Evolutionary conservation across 2,113 vertebrate genomes (phyloP).

Genomic region (Gnathonemus echidnorhynchus): DNA sequence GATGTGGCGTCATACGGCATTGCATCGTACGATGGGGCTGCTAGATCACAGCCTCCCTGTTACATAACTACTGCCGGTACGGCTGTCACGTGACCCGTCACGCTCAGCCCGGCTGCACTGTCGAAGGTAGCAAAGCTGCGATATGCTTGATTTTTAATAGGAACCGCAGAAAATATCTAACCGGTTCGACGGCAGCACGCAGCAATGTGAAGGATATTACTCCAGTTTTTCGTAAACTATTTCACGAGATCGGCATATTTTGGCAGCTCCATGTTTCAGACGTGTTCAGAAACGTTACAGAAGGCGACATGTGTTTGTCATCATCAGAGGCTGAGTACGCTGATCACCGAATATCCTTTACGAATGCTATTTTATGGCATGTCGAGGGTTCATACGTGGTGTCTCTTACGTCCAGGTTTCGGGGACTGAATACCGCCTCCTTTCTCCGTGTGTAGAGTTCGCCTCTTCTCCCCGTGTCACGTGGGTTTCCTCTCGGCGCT

Average conservation of each 20-base stretch:
- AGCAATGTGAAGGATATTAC: neutral
- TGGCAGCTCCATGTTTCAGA: neutral
- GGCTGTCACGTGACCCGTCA: neutral
- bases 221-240: neutral
- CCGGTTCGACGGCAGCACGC: neutral
- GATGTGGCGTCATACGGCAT: constrained; percentile 4
- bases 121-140: neutral
- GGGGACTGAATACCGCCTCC: neutral
- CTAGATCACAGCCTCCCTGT: neutral
- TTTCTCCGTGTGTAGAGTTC: neutral
- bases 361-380: neutral
- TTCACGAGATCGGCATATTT: neutral
- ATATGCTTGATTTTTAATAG: neutral
- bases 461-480: neutral
- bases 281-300: neutral
- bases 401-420: neutral
- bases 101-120: neutral
- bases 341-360: neutral
- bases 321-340: neutral
- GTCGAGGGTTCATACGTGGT: neutral
- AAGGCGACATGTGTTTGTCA: neutral
- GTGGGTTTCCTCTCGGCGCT: neutral
- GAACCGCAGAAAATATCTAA: neutral
- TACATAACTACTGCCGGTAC: neutral
- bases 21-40: constrained; percentile 11